Evolutionary conservation across 2,888 invertebrate species (phyloP).

Genomic region (Rhagonycha lutea): DNA sequence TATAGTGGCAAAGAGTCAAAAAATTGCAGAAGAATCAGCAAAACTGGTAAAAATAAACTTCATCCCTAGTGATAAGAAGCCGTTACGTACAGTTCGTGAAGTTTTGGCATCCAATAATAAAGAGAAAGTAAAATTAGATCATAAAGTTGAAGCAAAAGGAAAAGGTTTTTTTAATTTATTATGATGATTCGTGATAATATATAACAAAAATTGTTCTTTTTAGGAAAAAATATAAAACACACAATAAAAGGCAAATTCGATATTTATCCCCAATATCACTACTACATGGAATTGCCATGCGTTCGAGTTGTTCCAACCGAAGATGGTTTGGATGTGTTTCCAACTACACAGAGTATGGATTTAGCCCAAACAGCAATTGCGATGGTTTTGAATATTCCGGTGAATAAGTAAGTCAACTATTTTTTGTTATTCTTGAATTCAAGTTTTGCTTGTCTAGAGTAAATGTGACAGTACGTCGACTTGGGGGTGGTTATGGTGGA

Average conservation of each 20-base stretch:
- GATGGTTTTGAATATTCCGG: slow-evolving; percentile 56
- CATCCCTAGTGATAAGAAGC: slow-evolving; percentile 51
- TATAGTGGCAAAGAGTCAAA: slow-evolving; percentile 66
- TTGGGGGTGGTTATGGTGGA: slow-evolving; percentile 83
- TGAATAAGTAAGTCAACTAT: slow-evolving; percentile 58
- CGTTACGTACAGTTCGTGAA: slow-evolving; percentile 54
- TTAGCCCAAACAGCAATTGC: slow-evolving; percentile 58
- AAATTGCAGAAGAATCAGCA: slow-evolving; percentile 62
- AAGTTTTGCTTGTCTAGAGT: slow-evolving; percentile 57
- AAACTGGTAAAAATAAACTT: slow-evolving; percentile 62
- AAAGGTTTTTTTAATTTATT: slow-evolving; percentile 31
- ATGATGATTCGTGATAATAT: not conserved
- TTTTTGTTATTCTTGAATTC: not conserved
- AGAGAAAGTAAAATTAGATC: slow-evolving; percentile 51
- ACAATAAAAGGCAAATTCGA: slow-evolving; percentile 61
- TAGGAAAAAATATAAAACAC: slow-evolving; percentile 52
- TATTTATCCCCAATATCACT: slow-evolving; percentile 71
- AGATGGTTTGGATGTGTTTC: slow-evolving; percentile 62
- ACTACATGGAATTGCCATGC: slow-evolving; percentile 72
- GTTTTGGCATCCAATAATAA: slow-evolving; percentile 56
- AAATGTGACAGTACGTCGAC: slow-evolving; percentile 68
- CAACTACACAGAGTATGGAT: slow-evolving; percentile 67
- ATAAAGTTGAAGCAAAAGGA: slow-evolving; percentile 45
- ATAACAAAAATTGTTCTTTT: slow-evolving; percentile 2
- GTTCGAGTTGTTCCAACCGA: slow-evolving; percentile 65